These are phyloP conservation scores for Pachypanchax playfairii DNA, from an alignment of 2,113 vertebrate genomes.

Conservation along the genomic window DNA sequence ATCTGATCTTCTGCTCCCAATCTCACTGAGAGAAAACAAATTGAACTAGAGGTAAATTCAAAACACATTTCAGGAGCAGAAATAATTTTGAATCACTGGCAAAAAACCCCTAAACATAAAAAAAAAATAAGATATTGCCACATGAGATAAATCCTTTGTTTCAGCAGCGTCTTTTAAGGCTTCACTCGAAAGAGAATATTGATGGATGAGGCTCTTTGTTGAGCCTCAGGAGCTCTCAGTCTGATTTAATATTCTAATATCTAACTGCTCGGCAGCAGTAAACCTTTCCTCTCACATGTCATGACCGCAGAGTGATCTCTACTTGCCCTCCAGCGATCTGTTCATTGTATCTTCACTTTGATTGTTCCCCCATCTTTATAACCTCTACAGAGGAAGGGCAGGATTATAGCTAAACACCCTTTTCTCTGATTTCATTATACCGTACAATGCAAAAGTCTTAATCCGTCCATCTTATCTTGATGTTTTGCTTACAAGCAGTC, in stretches of 20 bases:
- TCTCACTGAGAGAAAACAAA: conserved; percentile 21
- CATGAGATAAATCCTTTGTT: conserved; percentile 6
- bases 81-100: background rate
- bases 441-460: background rate
- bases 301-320: conserved; percentile 51
- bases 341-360: conserved; percentile 54
- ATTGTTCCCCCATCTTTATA: conserved; percentile 65
- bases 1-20: conserved; percentile 56
- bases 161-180: conserved; percentile 2
- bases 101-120: background rate
- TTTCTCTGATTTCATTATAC: background rate
- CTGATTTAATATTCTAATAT: conserved; percentile 59
- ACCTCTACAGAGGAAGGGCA: conserved; percentile 54
- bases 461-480: background rate
- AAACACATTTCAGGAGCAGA: conserved; percentile 17
- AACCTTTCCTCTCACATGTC: conserved; percentile 54
- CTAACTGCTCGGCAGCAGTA: conserved; percentile 35
- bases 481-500: no score
- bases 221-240: conserved; percentile 26
- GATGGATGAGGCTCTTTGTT: conserved; percentile 33
- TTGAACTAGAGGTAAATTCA: conserved; percentile 16
- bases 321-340: conserved; percentile 55
- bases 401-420: conserved; percentile 45
- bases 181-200: conserved; percentile 4
- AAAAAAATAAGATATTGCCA: conserved; percentile 15